Conservation (phyloP, 2,797 vertebrate species). For the Fistularia tabacaria region DNA sequence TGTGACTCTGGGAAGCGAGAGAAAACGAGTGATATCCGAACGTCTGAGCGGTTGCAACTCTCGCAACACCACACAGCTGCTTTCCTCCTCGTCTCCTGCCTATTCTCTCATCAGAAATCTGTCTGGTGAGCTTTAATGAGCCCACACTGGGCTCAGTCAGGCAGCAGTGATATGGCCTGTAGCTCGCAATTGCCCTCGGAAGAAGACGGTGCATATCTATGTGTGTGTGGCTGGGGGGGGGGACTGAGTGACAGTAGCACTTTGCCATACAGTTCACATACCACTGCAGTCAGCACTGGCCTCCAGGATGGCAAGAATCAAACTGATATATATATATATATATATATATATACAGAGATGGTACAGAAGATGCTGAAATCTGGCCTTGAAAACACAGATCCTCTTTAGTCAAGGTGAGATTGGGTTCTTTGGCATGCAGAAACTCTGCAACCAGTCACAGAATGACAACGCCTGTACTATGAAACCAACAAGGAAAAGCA, state of each 20-base stretch:
- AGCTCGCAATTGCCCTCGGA: conserved; percentile 30
- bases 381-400: conserved; percentile 3
- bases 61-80: conserved; percentile 23
- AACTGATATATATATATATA: neutral
- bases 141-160: conserved; percentile 30
- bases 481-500: too few species aligned
- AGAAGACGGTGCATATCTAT: neutral
- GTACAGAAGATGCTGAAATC: conserved; percentile 1
- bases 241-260: conserved; percentile 34
- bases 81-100: conserved; percentile 16
- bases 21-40: too few species aligned
- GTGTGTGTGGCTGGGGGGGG: conserved; percentile 8
- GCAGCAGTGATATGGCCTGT: conserved; percentile 49
- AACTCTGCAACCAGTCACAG: too few species aligned
- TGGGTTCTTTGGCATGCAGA: too few species aligned
- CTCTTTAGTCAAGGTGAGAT: conserved; percentile 1
- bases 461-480: too few species aligned
- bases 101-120: conserved; percentile 32
- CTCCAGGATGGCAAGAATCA: neutral
- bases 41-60: conserved; percentile 6
- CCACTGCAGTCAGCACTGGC: conserved; percentile 22
- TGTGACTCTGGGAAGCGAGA: too few species aligned
- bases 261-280: conserved; percentile 30
- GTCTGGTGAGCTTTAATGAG: conserved; percentile 52
- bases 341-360: neutral